Evolutionary conservation across 2,113 vertebrate genomes (phyloP).

Genomic region (Ancistrus triradiatus): DNA sequence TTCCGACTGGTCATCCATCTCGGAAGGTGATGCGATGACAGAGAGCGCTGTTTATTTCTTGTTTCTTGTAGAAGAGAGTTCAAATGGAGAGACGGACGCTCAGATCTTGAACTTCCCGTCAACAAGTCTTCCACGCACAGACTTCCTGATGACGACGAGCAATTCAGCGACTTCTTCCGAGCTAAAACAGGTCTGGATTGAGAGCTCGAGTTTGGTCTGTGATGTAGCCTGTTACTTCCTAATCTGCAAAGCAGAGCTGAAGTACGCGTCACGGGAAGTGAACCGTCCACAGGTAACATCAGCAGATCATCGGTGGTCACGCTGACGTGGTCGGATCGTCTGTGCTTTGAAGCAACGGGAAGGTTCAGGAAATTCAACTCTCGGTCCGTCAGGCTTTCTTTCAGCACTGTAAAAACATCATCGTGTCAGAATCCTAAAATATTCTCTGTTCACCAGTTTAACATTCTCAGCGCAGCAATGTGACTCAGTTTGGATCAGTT

Average conservation of each 20-base stretch:
- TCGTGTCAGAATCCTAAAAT: too few species aligned
- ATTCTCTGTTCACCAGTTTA: too few species aligned
- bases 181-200: neutral
- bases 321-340: constrained; percentile 69
- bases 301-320: constrained; percentile 85
- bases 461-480: too few species aligned
- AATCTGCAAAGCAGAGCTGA: constrained; percentile 49
- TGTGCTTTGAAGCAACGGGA: constrained; percentile 50
- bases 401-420: constrained; percentile 57
- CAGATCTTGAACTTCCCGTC: neutral
- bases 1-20: constrained; percentile 75
- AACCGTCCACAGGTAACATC: constrained; percentile 75
- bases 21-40: constrained; percentile 61
- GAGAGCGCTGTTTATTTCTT: neutral
- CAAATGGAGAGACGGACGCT: neutral
- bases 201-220: constrained; percentile 4
- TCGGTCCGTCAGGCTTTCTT: constrained; percentile 56
- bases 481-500: too few species aligned
- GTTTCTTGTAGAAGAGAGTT: neutral
- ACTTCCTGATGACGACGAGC: neutral
- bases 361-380: constrained; percentile 65
- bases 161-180: neutral
- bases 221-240: neutral
- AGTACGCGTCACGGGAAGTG: constrained; percentile 62
- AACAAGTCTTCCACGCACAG: constrained; percentile 28